Evolutionary conservation across 2,888 invertebrate genomes (phyloP), one percentile per base, ranked within the genome.

Genomic region (Platerodrilus igneus): DNA sequence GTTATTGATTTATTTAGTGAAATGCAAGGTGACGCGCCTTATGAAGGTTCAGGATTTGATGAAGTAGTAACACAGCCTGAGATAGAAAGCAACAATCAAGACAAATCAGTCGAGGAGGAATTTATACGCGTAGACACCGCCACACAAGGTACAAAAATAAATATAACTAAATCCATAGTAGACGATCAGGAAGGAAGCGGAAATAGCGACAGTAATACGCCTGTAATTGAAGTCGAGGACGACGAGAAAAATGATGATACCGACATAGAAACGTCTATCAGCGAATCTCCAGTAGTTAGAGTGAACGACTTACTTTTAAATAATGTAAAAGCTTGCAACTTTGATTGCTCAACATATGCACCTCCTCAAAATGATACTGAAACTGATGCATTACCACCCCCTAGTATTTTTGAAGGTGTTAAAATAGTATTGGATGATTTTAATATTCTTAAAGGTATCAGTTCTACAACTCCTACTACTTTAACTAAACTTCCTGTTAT

Each of bases 101-200:
- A 32, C 14, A 10, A 14, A 14, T 37, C 35, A 11, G 49, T 53
- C 4, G 41, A 43, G 21, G 29, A 37, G 2, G 47, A 41, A 29
- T 39, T 36, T 29, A 40, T 44, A n/a, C 31, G 9, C 2, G 26
- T 27, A n/a, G n/a, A n/a, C n/a, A 20, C 14, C 3, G 4, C 27
- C 1, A 28, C 5, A 21, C 19, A 31, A 9, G 7, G 16, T n/a
- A 15, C 20, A n/a, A 23, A 34, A 3, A 16, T 22, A n/a, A n/a
- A n/a, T n/a, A n/a, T n/a, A n/a, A n/a, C n/a, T 28, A 37, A 14
- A 60, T n/a, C n/a, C n/a, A n/a, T n/a, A n/a, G n/a, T n/a, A n/a
- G n/a, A n/a, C n/a, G n/a, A n/a, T n/a, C n/a, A n/a, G n/a, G n/a
- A 60, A 50, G 63, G 65, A 14, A 63, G 64, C 44, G 64, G 64